Base-by-base conservation (phyloP, 1,140 invertebrate species). In the Drosophila neocordata region DNA sequence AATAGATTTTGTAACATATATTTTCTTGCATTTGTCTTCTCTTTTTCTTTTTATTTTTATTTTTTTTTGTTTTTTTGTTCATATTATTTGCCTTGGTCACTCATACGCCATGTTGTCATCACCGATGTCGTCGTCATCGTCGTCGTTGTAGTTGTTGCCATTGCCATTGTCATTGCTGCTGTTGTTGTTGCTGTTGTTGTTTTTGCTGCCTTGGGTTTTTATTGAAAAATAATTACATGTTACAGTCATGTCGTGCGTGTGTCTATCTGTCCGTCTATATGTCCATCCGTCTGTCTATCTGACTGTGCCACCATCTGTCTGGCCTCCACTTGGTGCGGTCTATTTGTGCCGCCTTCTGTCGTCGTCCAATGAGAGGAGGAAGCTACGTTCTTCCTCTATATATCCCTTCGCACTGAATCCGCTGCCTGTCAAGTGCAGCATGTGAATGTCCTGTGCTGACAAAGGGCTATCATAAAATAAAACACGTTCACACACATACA, bases 141-240 rank as follows among this genome's bases (percentile, higher is more conserved):
- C 63, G 57, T 37, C 38, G 69, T 66, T 81, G 69, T 73, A 68
- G 61, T 38, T n/a, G 65, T 31, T 60, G 75, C 75, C 37, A 44
- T 52, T 70, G 51, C 7, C 6, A 3, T 15, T 15, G 38, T 48
- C n/a, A 12, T 48, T 15, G 41, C 7, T 20, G 2, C 1, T 20
- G 15, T 20, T 48, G 41, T 18, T 44, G 41, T 48, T 44, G 41
- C n/a, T 44, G 62, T 61, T 73, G 67, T 72, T 80, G 59, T 65
- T 79, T 73, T 73, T 77, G 68, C 73, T 89, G 85, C 70, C 77
- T 87, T 85, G 80, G 80, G 85, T 81, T 89, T 81, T 89, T 89
- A 89, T 89, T 89, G 85, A 89, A 89, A 89, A 85, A 89, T 89
- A 89, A 89, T 89, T 89, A 89, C 85, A 89, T 89, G 85, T 81